Conservation (phyloP, 2,797 vertebrate genomes). For the Takifugu ocellatus region DNA sequence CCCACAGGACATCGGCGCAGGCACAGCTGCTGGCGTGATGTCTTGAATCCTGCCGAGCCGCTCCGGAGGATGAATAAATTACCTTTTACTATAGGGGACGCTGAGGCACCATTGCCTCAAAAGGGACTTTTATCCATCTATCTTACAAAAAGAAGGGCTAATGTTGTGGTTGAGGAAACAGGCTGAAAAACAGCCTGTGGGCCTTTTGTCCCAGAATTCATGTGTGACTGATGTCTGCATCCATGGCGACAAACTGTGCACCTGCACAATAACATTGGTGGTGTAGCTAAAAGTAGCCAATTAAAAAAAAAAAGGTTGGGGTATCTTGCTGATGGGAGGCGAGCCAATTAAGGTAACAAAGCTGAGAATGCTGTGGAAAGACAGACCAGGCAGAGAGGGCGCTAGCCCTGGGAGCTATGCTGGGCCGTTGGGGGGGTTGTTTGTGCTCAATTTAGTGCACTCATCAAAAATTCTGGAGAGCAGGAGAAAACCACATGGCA, state of each 20-base stretch:
- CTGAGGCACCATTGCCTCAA: background rate
- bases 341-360: slow-evolving; percentile 77
- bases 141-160: slow-evolving; percentile 37
- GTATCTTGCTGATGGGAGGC: slow-evolving; percentile 69
- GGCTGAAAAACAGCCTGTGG: slow-evolving; percentile 43
- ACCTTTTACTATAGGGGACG: slow-evolving; percentile 36
- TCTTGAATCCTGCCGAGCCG: slow-evolving; percentile 41
- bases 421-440: slow-evolving; percentile 42
- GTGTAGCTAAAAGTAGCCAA: slow-evolving; percentile 70
- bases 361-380: slow-evolving; percentile 35
- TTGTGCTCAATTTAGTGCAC: slow-evolving; percentile 48
- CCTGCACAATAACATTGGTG: slow-evolving; percentile 72
- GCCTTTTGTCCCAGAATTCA: slow-evolving; percentile 64
- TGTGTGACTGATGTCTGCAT: slow-evolving; percentile 56
- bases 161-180: slow-evolving; percentile 28
- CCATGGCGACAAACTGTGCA: slow-evolving; percentile 69
- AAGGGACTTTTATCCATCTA: background rate
- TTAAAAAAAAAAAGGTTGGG: slow-evolving; percentile 61
- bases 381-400: slow-evolving; percentile 50
- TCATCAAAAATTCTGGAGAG: slow-evolving; percentile 45
- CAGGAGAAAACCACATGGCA: slow-evolving; percentile 53
- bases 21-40: slow-evolving; percentile 40
- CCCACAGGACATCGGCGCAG: slow-evolving; percentile 27
- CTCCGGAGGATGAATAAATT: slow-evolving; percentile 44
- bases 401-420: slow-evolving; percentile 41